Base-by-base conservation (phyloP, 2,113 vertebrate species). In the Gymnocephalus cernua region DNA sequence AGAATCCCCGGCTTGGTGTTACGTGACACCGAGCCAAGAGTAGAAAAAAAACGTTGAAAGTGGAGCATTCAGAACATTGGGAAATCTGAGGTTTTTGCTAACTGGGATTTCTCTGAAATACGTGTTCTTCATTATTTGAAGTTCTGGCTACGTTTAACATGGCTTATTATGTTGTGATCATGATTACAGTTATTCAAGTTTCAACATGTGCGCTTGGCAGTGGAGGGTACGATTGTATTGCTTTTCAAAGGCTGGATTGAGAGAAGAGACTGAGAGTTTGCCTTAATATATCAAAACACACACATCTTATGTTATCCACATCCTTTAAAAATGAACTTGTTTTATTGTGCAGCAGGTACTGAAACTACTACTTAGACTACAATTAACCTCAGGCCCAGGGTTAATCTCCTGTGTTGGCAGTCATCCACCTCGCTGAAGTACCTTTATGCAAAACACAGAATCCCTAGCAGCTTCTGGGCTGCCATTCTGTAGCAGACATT, bases 391-490 rank as follows among this genome's bases (percentile, higher is more conserved):
- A 50, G 50, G 4, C 11, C 48, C 2, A 47, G 29, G 47, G 16
- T 68, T 29, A 68, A 23, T 77, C 16, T n/a, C 14, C 32, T 65
- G 27, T 0, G 18, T n/a, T 38, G 23, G n/a, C 38, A 32, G 32
- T 6, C 47, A 29, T 47, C 10, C 21, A 38, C 35, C n/a, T 41
- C 41, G 11, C 19, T 32, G 29, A 47, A 29, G 45, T 48, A 29
- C 38, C 59, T 25, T 64, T 72, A 63, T 58, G 25, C 12, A 79
- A 44, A 78, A 64, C 59, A 71, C 68, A 59, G 29, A 59, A 41
- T 77, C 64, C 41, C 64, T 13, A 21, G 8, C 56, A 35, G 41
- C 19, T 25, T 63, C 54, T 59, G 53, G 6, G 18, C 70, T 62
- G 48, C 66, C 9, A 2, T 41, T 66, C 41, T 68, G 72, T 14